phyloP scores from a whole-genome alignment of 2,113 vertebrate genomes.

The Dermatemys mawii region DNA sequence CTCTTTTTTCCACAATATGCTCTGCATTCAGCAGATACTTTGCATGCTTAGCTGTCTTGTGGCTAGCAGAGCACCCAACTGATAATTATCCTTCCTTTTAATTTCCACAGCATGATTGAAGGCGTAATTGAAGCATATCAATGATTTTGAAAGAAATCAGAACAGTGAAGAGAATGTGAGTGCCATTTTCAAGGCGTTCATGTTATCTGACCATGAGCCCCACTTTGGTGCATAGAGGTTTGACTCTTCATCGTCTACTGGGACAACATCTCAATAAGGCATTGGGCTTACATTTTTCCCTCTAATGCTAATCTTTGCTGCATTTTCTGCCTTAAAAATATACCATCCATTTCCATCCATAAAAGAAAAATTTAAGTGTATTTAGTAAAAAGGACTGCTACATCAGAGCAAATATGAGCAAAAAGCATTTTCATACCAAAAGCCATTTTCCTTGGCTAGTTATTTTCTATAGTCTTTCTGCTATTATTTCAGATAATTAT shows the following conservation, averaged over 20 bases:
- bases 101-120: not conserved
- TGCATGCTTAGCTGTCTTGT: not conserved
- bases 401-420: not conserved
- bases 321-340: not conserved
- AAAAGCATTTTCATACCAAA: not conserved
- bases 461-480: not conserved
- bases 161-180: not conserved
- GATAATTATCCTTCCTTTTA: not conserved
- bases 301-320: not conserved
- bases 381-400: not conserved
- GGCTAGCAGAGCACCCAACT: not conserved
- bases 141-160: not conserved
- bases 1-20: not conserved
- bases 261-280: not conserved
- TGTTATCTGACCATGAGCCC: not conserved
- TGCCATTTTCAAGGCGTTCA: not conserved
- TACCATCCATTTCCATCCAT: not conserved
- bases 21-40: not conserved
- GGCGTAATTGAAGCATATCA: not conserved
- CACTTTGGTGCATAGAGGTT: not conserved
- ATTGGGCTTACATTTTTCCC: not conserved
- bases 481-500: not conserved
- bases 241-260: not conserved
- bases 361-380: not conserved
- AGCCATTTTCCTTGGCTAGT: not conserved